Evolutionary conservation across 2,797 vertebrate species (phyloP).

Genomic region (Pseudotriccus pelzelni): DNA sequence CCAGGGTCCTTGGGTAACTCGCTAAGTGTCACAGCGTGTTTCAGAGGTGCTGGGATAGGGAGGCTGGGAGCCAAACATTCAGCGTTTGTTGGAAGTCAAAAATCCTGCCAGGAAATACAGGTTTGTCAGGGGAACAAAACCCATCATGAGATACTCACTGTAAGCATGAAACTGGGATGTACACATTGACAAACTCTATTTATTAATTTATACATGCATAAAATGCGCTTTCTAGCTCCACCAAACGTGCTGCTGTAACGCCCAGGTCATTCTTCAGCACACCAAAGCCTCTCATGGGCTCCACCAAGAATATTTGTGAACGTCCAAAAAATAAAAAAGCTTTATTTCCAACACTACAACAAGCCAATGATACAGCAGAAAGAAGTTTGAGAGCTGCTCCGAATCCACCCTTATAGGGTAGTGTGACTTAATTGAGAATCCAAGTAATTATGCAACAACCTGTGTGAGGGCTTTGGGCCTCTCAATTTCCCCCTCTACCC

Average conservation of each 20-base stretch:
- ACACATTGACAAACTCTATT: background rate
- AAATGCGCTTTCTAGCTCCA: background rate
- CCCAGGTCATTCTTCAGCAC: background rate
- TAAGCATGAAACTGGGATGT: background rate
- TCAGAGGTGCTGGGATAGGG: too few species aligned
- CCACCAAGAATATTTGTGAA: background rate
- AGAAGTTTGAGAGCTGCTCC: background rate
- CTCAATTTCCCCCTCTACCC: background rate
- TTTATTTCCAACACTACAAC: background rate
- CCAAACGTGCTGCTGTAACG: background rate
- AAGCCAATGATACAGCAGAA: background rate
- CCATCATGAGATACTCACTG: background rate
- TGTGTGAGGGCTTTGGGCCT: background rate
- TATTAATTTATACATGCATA: background rate
- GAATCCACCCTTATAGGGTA: background rate
- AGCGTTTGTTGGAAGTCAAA: background rate
- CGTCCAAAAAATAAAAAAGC: background rate
- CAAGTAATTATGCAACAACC: background rate
- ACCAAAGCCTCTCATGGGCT: background rate
- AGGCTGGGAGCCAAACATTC: background rate
- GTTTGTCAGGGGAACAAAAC: background rate
- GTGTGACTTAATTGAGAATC: background rate
- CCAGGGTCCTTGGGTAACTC: background rate
- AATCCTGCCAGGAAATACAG: background rate
- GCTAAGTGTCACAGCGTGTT: fast-evolving